phyloP scores from a whole-genome alignment of 2,113 vertebrate genomes.

The Tachysurus fulvidraco region DNA sequence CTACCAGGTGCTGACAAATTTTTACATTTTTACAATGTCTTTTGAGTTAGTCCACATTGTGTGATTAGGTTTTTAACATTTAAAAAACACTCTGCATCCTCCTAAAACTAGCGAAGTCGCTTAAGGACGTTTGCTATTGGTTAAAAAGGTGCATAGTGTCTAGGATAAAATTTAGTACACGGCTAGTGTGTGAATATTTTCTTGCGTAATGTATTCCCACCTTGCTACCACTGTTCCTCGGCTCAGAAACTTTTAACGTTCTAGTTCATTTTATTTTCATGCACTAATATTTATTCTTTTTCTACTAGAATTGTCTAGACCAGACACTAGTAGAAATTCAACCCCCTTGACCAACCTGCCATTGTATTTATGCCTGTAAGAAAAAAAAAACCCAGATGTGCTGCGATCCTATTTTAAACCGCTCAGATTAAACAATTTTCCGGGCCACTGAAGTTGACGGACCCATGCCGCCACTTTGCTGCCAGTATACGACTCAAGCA shows the following conservation, averaged over 20 bases:
- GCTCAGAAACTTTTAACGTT: not conserved
- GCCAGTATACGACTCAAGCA: conserved; percentile 21
- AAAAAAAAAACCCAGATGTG: conserved; percentile 16
- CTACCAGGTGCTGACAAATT: too few relatives aligned
- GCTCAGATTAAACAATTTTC: conserved; percentile 49
- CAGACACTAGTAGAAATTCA: not conserved
- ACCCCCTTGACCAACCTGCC: conserved; percentile 29
- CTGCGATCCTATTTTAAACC: conserved; percentile 32
- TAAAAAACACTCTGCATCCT: too few relatives aligned
- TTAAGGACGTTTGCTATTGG: too few relatives aligned
- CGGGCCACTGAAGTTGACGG: conserved; percentile 21
- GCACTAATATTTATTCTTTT: not conserved
- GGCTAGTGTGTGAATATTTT: not conserved
- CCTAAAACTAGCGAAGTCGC: too few relatives aligned
- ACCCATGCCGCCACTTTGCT: conserved; percentile 28
- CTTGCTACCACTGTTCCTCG: too few relatives aligned
- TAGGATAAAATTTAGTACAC: too few relatives aligned
- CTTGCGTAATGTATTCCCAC: not conserved
- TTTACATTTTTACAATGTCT: too few relatives aligned
- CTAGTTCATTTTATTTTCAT: too few relatives aligned
- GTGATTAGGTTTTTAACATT: too few relatives aligned
- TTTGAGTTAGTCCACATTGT: too few relatives aligned
- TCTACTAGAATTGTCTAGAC: not conserved
- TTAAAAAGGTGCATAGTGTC: too few relatives aligned
- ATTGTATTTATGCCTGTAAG: conserved; percentile 33